Base-by-base conservation (phyloP, 2,888 invertebrate species). In the Alcis repandata region DNA sequence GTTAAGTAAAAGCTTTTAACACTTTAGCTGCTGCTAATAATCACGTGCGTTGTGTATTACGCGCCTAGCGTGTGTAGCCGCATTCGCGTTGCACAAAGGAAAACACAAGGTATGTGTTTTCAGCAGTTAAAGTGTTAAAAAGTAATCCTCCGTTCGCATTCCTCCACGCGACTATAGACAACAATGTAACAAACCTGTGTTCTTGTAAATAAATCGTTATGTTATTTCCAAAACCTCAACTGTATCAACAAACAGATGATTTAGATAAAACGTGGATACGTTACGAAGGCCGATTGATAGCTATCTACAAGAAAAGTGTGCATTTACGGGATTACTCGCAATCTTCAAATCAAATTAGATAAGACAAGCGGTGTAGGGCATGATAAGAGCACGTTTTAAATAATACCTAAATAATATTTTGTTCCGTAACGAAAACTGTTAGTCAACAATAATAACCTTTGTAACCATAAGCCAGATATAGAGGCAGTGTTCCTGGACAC, bases 341-440 rank as follows among this genome's bases (percentile, higher is more conserved):
- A 75, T 73, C 75, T 71, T 53, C 38, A 71, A 71, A 69, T 52
- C 54, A 69, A 72, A 73, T 73, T 33, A 20, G 63, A 62, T 57
- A 59, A 49, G 40, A 41, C 20, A 40, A 38, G 19, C 22, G 13
- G 40, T n/a, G 32, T 49, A 53, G n/a, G 22, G 17, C 17, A 8
- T 32, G 48, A 49, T 49, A 49, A 49, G 48, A 15, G 32, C 32
- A 32, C 9, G 15, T 13, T 27, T 6, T 27, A 27, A 27, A 27
- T 4, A 40, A 15, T 40, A 40, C 4, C 4, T 15, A 15, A 6
- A 40, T 2, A 6, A 27, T 6, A 27, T 27, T 27, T 2, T 27
- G 27, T 4, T 27, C n/a, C n/a, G n/a, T n/a, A n/a, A n/a, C n/a
- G n/a, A n/a, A n/a, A n/a, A n/a, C n/a, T n/a, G n/a, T n/a, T n/a